Conservation (phyloP, 2,797 vertebrate genomes). For the Urocyon cinereoargenteus region DNA sequence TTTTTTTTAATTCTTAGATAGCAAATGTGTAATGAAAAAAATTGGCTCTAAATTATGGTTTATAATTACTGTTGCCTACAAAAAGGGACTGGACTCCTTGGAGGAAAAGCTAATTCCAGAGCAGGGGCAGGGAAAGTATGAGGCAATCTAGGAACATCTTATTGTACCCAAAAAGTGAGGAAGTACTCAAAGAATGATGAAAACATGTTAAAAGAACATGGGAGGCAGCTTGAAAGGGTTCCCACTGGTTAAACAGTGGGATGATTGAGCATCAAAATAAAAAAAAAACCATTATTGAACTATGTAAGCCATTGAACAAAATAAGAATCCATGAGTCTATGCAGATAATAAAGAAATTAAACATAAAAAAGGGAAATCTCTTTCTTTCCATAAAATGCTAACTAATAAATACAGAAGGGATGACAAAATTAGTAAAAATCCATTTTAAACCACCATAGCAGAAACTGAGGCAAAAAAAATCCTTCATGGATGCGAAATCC, state of each 20-base stretch:
- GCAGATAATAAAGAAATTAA: not conserved
- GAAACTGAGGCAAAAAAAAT: slow-evolving; percentile 12
- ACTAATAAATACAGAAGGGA: not conserved
- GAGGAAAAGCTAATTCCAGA: not conserved
- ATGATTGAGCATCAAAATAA: not conserved
- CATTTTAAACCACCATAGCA: not conserved
- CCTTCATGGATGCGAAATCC: not conserved
- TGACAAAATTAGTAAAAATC: not conserved
- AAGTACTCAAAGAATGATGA: not conserved
- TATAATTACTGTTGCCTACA: not conserved
- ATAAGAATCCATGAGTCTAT: not conserved
- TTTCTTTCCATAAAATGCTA: not conserved
- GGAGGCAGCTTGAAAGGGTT: not conserved
- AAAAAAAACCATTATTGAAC: not conserved
- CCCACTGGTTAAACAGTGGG: not conserved
- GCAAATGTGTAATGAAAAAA: not conserved
- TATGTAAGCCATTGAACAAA: not conserved
- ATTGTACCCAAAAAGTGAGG: not conserved
- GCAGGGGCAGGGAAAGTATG: not conserved
- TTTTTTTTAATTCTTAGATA: not conserved
- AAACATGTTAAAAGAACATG: not conserved
- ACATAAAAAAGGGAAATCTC: not conserved
- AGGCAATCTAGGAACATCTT: not conserved
- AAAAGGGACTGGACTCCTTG: not conserved
- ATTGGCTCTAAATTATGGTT: not conserved